A percentile compares a stretch with the other conserved stretches of the same genome.
phyloP scores from a whole-genome alignment of 1,140 invertebrate species.

The Polypedilum pembai region DNA sequence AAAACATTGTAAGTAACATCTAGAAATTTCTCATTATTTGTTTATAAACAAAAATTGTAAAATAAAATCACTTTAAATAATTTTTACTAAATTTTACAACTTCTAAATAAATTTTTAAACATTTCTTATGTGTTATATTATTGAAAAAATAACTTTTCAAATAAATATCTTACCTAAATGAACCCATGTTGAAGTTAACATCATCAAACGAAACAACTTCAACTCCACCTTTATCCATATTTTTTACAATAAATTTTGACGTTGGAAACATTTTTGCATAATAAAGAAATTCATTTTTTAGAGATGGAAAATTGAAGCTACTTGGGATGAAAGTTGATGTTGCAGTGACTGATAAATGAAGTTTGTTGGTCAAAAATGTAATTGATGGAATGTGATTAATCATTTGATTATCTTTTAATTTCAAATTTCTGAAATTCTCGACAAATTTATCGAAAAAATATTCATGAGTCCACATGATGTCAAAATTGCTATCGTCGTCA shows the following conservation, averaged over 20 bases:
- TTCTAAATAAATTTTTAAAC: neutral
- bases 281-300: slow-evolving; percentile 9
- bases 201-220: neutral
- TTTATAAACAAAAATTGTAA: no score
- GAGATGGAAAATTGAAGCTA: neutral
- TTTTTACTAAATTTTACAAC: neutral
- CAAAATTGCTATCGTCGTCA: neutral
- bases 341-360: neutral
- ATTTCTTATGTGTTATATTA: no score
- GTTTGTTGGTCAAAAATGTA: neutral
- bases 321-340: neutral
- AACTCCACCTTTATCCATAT: neutral
- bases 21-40: no score
- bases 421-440: neutral
- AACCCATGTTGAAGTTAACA: neutral
- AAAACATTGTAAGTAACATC: neutral
- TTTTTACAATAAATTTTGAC: neutral
- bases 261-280: neutral
- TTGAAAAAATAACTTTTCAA: neutral
- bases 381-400: neutral
- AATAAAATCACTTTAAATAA: neutral
- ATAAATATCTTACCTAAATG: neutral
- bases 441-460: neutral
- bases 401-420: neutral
- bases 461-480: neutral